A percentile compares a stretch with the other conserved stretches of the same genome.
phyloP scores from a whole-genome alignment of 2,113 vertebrate genomes.

The Syrrhaptes paradoxus region DNA sequence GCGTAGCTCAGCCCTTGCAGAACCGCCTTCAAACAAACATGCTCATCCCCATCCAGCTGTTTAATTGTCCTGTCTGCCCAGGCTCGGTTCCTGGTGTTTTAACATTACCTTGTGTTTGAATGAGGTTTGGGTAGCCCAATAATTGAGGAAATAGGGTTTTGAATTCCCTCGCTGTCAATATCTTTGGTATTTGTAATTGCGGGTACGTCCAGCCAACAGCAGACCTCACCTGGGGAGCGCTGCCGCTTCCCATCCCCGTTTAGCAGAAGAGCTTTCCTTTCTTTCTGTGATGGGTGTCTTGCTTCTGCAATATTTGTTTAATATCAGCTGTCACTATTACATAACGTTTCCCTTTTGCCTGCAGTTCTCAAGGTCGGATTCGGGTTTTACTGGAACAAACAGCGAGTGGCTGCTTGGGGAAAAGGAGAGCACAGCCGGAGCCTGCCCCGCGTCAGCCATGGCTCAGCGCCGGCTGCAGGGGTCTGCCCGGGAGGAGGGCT shows the following conservation, averaged over 20 bases:
- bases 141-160: neutral
- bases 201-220: neutral
- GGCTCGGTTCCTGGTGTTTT: neutral
- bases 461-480: rapidly evolving
- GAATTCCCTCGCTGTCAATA: neutral
- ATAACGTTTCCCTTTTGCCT: neutral
- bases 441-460: rapidly evolving
- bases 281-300: neutral
- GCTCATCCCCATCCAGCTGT: neutral
- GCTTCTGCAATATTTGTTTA: neutral
- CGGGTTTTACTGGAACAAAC: neutral
- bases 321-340: neutral
- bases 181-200: neutral
- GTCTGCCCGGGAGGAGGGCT: neutral
- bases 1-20: neutral
- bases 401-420: neutral
- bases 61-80: neutral
- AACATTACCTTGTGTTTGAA: neutral
- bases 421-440: rapidly evolving
- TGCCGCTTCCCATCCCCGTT: rapidly evolving
- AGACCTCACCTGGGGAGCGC: neutral
- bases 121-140: neutral
- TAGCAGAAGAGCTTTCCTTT: neutral
- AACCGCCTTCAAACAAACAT: neutral
- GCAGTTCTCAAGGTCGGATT: neutral